Conservation (phyloP, 2,797 vertebrate species). For the Channa striata region DNA sequence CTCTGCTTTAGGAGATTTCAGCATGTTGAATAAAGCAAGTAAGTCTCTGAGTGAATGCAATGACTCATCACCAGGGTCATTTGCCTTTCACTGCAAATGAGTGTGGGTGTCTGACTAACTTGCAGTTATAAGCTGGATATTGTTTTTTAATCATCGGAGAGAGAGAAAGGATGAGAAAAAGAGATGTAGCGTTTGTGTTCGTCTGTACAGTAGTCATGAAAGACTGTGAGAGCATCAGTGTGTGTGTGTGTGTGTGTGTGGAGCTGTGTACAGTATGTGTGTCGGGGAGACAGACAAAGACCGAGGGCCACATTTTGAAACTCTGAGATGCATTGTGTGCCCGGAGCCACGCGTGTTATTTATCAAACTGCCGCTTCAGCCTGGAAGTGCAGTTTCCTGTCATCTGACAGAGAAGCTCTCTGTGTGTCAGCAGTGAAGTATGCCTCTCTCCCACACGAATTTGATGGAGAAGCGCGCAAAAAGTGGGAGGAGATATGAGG, state of each 20-base stretch:
- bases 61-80: constrained; percentile 87
- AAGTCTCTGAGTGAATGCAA: constrained; percentile 78
- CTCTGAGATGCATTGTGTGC: constrained; percentile 32
- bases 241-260: constrained; percentile 31
- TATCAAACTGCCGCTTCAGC: constrained; percentile 45
- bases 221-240: constrained; percentile 23
- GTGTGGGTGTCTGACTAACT: constrained; percentile 87
- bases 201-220: constrained; percentile 30
- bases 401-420: constrained; percentile 45
- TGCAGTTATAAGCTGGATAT: constrained; percentile 84
- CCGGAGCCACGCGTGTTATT: constrained; percentile 48
- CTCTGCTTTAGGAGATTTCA: constrained; percentile 71
- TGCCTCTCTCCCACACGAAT: constrained; percentile 26
- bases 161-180: constrained; percentile 27
- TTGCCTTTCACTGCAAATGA: constrained; percentile 87
- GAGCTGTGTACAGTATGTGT: constrained; percentile 26
- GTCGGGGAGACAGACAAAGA: constrained; percentile 53
- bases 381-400: constrained; percentile 61
- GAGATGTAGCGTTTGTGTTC: constrained; percentile 40
- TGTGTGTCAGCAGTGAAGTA: constrained; percentile 37
- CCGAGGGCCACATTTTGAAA: constrained; percentile 48
- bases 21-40: constrained; percentile 74
- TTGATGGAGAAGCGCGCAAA: constrained; percentile 26
- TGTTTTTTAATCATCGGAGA: constrained; percentile 82
- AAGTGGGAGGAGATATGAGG: constrained; percentile 50